phyloP scores from a whole-genome alignment of 1,140 invertebrate genomes.

The Chironomus tepperi region DNA sequence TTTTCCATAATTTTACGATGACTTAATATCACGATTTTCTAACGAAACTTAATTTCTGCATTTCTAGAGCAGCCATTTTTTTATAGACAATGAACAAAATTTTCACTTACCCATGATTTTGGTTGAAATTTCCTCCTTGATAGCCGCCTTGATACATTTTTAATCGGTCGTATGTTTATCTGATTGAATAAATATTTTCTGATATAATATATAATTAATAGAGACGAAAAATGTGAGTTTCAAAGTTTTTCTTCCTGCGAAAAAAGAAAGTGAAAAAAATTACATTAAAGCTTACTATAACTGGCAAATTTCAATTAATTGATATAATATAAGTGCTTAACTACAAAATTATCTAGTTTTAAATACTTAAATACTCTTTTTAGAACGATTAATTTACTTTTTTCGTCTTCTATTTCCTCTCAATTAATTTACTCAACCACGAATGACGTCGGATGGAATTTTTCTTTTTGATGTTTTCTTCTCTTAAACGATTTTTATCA shows the following conservation, averaged over 20 bases:
- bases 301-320: background rate
- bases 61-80: background rate
- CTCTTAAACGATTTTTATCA: too few species aligned
- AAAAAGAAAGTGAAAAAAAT: background rate
- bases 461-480: too few species aligned
- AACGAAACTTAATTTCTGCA: too few species aligned
- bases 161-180: background rate
- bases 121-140: slow-evolving; percentile 12
- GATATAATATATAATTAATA: background rate
- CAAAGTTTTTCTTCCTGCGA: background rate
- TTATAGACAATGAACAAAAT: background rate
- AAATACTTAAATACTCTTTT: too few species aligned
- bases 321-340: too few species aligned
- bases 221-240: slow-evolving; percentile 10
- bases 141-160: background rate
- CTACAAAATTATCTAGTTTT: too few species aligned
- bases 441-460: background rate
- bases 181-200: background rate
- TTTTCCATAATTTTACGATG: background rate
- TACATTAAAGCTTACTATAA: background rate
- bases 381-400: background rate
- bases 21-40: too few species aligned
- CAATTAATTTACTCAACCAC: background rate
- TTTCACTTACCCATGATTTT: slow-evolving; percentile 7
- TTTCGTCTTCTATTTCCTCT: background rate